phyloP scores from a whole-genome alignment of 2,113 vertebrate genomes.

The Phainopepla nitens region DNA sequence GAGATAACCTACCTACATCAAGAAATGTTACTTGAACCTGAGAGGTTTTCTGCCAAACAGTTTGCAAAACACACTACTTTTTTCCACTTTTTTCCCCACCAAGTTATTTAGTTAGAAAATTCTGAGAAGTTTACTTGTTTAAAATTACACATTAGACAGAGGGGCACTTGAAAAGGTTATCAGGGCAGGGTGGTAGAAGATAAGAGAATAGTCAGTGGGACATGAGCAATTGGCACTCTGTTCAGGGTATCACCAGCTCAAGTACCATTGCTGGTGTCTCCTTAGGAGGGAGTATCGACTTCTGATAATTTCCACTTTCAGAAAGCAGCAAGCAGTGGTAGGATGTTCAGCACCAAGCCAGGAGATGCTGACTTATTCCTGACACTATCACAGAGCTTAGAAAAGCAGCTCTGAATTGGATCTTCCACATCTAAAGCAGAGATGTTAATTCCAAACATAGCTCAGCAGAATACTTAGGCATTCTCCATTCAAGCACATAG shows the following conservation, averaged over 20 bases:
- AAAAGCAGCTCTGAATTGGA: background rate
- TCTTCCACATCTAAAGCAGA: background rate
- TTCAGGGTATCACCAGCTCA: background rate
- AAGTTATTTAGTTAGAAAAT: background rate
- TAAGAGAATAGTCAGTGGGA: background rate
- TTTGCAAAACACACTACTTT: background rate
- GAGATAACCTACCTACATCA: background rate
- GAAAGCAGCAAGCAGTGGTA: background rate
- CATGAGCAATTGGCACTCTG: rapidly evolving
- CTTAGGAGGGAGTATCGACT: background rate
- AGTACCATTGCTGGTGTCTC: background rate
- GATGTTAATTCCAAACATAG: background rate
- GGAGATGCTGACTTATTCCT: background rate
- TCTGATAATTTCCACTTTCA: background rate
- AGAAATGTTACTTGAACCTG: background rate
- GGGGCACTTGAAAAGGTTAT: background rate
- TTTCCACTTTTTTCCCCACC: rapidly evolving
- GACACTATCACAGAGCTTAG: background rate
- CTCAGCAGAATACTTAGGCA: background rate
- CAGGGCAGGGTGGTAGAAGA: background rate
- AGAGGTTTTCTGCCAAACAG: background rate
- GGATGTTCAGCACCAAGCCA: background rate
- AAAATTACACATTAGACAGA: background rate
- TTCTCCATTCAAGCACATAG: background rate
- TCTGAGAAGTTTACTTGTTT: background rate